Evolutionary conservation across 2,113 vertebrate species (phyloP), one percentile per base, ranked within the genome.

Genomic region (Lasiurus borealis): DNA sequence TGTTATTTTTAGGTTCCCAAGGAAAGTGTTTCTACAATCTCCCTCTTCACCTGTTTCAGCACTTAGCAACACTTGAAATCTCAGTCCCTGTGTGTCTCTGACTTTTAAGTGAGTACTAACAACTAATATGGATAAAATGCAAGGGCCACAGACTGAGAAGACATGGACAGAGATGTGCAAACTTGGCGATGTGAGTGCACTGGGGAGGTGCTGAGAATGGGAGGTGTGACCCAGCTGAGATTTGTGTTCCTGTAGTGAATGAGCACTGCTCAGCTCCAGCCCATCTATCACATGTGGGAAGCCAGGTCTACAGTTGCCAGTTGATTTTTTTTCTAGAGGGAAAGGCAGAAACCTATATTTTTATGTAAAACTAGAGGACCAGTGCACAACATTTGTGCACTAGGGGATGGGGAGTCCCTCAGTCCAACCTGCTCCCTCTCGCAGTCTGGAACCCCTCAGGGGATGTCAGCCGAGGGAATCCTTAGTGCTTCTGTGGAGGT

Each of bases 1-100:
- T 29, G 85, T 82, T 82, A 83, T 90, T 90, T 91, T 94, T 71
- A 16, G 16, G 59, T 85, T 85, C 88, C 90, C 68, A 87, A 81
- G 84, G 80, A 82, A 77, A 89, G 31, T 16, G 50, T 90, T 93
- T 93, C 90, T 75, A 85, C 84, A 64, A 71, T 57, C 62, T 69
- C 92, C 57, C 80, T 90, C 75, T 10, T 85, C 90, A 80, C 90
- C 90, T 93, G 71, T 94, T 91, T 84, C 62, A 46, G 85, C 7
- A 8, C 66, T 94, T 90, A 90, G 84, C 87, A 94, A 93, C 93
- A 72, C 85, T 69, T 62, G 96, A 90, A 93, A 96, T 78, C 46
- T 83, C 48, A 31, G 80, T 87, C 80, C 68, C 57, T 72, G 44
- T 85, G n/a, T n/a, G 34, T 78, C 69, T 87, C 68, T 80, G 71